phyloP scores from a whole-genome alignment of 2,888 invertebrate genomes.

The Cephus spinipes region DNA sequence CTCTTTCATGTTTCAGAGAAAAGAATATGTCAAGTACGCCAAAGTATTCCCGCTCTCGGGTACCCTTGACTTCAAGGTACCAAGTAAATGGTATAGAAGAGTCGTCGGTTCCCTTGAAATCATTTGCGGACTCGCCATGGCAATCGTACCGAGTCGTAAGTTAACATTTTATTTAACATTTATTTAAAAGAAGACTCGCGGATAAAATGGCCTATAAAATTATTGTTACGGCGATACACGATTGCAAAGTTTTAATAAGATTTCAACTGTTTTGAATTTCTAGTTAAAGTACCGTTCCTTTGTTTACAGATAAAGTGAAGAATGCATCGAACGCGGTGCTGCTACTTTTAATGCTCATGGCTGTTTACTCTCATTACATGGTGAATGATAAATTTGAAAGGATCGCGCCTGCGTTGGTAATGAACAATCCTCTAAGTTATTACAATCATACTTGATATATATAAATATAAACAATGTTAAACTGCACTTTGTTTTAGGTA shows the following conservation, averaged over 20 bases:
- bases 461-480: background rate
- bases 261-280: background rate
- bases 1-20: slow-evolving; percentile 76
- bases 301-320: slow-evolving; percentile 86
- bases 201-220: background rate
- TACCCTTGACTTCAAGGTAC: slow-evolving; percentile 85
- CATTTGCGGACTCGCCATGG: slow-evolving; percentile 85
- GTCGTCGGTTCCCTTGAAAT: slow-evolving; percentile 87
- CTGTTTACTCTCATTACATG: slow-evolving; percentile 93
- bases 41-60: slow-evolving; percentile 91
- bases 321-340: slow-evolving; percentile 89
- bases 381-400: slow-evolving; percentile 93
- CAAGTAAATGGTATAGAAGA: slow-evolving; percentile 92
- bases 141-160: slow-evolving; percentile 87
- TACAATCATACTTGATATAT: background rate
- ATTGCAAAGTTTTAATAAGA: background rate
- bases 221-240: background rate
- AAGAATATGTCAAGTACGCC: slow-evolving; percentile 96
- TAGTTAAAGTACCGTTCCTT: background rate
- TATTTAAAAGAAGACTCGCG: background rate
- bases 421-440: slow-evolving; percentile 25
- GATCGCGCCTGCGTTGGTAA: slow-evolving; percentile 87
- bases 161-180: slow-evolving; percentile 39
- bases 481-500: slow-evolving; percentile 59
- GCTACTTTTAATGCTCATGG: slow-evolving; percentile 85